Evolutionary conservation across 2,797 vertebrate species (phyloP), one percentile per base, ranked within the genome.

Genomic region (Enteromius radiatus): DNA sequence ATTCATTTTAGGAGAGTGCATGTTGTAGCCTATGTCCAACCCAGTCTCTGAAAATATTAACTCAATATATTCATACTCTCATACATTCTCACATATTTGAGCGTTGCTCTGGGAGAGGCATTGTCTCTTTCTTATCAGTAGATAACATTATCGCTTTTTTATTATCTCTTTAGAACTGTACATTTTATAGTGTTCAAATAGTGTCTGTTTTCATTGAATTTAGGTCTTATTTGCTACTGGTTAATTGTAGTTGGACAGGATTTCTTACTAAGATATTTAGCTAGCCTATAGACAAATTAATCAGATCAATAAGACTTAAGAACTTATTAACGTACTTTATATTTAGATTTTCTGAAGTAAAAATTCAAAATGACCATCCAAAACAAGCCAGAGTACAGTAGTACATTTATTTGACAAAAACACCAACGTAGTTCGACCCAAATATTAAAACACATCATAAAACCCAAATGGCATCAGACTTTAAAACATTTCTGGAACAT

Each of bases 131-230:
- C 52, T 80, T 80, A 81, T 73, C 68, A 71, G 54, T 47, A 36
- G 68, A 36, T 81, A 71, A 61, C 67, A 14, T 54, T 69, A 70
- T 73, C 28, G 1, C 12, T 45, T 45, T 73, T 80, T 70, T 12
- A 63, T 28, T 49, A 73, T 73, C 56, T 26, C 41, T 63, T 41
- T 3, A 64, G 15, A 73, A 81, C 23, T 33, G 28, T 26, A 49
- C 56, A 8, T 73, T 73, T 73, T 73, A 81, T 45, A 47, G 68
- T 47, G 43, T 28, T 70, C 36, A 69, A 41, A 38, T 43, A 19
- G 54, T 36, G 19, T 56, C 23, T 80, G 56, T 52, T 64, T 64
- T 49, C 28, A 38, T 38, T 65, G 56, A 74, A 73, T 64, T 73
- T 36, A n/a, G 3, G 15, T 33, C 14, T 52, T 15, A 12, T 81